Conservation (phyloP, 2,797 vertebrate genomes). For the Macropodus opercularis region DNA sequence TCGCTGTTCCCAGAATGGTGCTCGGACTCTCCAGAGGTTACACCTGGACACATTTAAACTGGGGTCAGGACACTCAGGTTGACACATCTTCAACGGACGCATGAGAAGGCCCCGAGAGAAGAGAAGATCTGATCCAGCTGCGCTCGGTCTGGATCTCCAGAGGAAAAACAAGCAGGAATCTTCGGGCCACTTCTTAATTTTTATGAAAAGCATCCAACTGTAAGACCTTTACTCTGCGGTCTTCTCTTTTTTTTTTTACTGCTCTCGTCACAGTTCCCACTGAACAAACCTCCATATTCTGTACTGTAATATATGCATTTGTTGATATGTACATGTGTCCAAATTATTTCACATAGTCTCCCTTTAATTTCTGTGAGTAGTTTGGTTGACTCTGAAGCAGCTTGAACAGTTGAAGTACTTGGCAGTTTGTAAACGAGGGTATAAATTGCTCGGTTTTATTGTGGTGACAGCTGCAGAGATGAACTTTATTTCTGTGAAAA, state of each 20-base stretch:
- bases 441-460: slow-evolving; percentile 74
- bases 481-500: slow-evolving; percentile 57
- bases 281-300: slow-evolving; percentile 47
- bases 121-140: slow-evolving; percentile 30
- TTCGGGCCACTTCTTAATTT: slow-evolving; percentile 48
- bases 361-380: slow-evolving; percentile 75
- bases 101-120: slow-evolving; percentile 19
- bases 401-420: slow-evolving; percentile 77
- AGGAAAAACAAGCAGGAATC: slow-evolving; percentile 31
- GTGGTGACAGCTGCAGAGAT: slow-evolving; percentile 80
- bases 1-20: slow-evolving; percentile 43
- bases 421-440: slow-evolving; percentile 64
- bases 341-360: slow-evolving; percentile 66
- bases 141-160: slow-evolving; percentile 30
- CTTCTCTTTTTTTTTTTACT: slow-evolving; percentile 53
- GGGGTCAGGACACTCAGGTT: slow-evolving; percentile 58
- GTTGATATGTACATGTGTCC: slow-evolving; percentile 83
- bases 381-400: slow-evolving; percentile 64
- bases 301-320: slow-evolving; percentile 76
- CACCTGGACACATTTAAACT: slow-evolving; percentile 23
- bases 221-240: slow-evolving; percentile 63
- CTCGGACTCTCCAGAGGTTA: slow-evolving; percentile 47
- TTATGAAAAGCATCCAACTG: slow-evolving; percentile 62
- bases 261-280: slow-evolving; percentile 59
- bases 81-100: slow-evolving; percentile 50